Conservation (phyloP, 1,140 invertebrate species). For the Musca vetustissima region DNA sequence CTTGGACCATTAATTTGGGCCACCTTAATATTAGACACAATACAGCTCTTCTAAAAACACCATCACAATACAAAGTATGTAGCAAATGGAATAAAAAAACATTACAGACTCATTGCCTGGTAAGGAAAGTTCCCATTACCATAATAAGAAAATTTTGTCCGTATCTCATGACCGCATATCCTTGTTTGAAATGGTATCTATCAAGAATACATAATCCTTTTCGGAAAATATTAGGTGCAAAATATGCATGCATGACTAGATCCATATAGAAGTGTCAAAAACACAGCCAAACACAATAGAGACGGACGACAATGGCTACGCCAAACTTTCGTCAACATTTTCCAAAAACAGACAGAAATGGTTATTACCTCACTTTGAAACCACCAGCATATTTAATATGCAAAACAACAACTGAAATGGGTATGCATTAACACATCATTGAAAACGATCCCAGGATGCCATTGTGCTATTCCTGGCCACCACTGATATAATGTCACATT, state of each 20-base stretch:
- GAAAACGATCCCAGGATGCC: neutral
- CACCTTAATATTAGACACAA: too few relatives aligned
- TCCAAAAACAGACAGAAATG: neutral
- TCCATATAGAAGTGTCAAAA: neutral
- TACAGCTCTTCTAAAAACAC: too few relatives aligned
- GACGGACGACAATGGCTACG: neutral
- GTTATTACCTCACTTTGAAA: too few relatives aligned
- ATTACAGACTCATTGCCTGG: too few relatives aligned
- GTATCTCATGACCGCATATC: conserved; percentile 1
- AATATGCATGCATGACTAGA: conserved; percentile 3
- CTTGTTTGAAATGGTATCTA: too few relatives aligned
- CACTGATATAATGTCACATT: conserved; percentile 1
- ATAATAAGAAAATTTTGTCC: neutral
- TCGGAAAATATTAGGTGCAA: neutral
- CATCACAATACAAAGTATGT: too few relatives aligned
- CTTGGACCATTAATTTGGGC: too few relatives aligned
- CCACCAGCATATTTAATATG: neutral
- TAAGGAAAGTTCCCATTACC: neutral
- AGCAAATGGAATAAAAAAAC: too few relatives aligned
- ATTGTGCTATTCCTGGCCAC: neutral
- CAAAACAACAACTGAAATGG: neutral
- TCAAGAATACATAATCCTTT: neutral
- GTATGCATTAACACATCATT: neutral
- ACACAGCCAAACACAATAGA: neutral
- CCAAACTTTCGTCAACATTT: neutral